Conservation (phyloP, 2,113 vertebrate species). For the Tachysurus fulvidraco region DNA sequence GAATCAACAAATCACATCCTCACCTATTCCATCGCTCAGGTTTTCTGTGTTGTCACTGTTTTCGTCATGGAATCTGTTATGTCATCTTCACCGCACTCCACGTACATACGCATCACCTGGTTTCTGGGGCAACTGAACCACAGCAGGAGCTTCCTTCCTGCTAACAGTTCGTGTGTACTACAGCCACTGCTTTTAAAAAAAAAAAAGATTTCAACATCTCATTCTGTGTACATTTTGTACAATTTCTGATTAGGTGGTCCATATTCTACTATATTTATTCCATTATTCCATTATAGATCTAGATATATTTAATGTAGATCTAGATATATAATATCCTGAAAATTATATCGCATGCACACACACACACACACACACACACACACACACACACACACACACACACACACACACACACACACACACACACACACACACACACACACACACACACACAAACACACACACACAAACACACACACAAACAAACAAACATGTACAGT, state of each 20-base stretch:
- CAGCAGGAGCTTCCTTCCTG: constrained; percentile 68
- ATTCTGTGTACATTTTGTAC: background rate
- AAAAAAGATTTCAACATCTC: background rate
- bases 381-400: background rate
- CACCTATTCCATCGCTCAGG: constrained; percentile 44
- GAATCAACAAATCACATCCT: constrained; percentile 37
- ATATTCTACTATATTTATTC: background rate
- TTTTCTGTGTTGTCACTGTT: constrained; percentile 52
- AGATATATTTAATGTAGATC: background rate
- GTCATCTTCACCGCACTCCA: constrained; percentile 62
- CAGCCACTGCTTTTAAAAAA: background rate
- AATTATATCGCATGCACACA: background rate
- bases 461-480: background rate
- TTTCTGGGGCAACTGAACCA: constrained; percentile 71
- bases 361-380: background rate
- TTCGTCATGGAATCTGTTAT: constrained; percentile 75
- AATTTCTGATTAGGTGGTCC: background rate
- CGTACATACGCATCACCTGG: constrained; percentile 68
- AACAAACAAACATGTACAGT: constrained; percentile 35
- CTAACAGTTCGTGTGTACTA: background rate
- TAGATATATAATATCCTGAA: background rate
- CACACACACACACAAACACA: background rate
- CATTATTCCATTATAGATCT: background rate
- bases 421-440: background rate
- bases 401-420: constrained; percentile 26